These are phyloP conservation scores for Dysdera silvatica DNA, from an alignment of 1,140 invertebrate genomes.

Conservation along the genomic window DNA sequence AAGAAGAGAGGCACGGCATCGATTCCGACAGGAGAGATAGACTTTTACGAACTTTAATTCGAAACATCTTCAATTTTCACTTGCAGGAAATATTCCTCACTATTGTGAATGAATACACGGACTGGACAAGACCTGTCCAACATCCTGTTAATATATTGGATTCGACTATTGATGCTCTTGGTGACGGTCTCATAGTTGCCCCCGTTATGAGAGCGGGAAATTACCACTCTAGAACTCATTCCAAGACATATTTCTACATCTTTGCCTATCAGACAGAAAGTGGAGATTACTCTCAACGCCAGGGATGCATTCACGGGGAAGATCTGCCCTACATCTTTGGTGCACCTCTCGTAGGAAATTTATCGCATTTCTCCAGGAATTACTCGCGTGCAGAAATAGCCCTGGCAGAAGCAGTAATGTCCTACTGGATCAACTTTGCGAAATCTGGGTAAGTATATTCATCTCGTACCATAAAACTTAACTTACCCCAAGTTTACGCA, in stretches of 20 bases:
- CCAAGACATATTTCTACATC: constrained; percentile 75
- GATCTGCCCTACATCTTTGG: constrained; percentile 86
- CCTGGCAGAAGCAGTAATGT: constrained; percentile 73
- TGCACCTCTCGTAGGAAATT: constrained; percentile 64
- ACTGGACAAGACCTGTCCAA: constrained; percentile 75
- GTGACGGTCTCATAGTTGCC: constrained; percentile 59
- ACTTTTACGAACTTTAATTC: constrained; percentile 81
- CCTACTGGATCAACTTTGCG: constrained; percentile 80
- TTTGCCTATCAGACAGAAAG: constrained; percentile 91
- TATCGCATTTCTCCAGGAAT: constrained; percentile 61
- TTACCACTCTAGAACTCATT: constrained; percentile 67
- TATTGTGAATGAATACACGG: constrained; percentile 84
- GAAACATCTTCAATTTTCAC: constrained; percentile 49
- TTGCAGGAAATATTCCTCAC: constrained; percentile 62
- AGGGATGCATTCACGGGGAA: constrained; percentile 77
- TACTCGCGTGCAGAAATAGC: constrained; percentile 66
- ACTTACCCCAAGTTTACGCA: no score
- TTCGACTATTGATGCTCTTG: constrained; percentile 45
- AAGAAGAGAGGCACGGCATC: constrained; percentile 86
- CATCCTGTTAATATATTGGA: constrained; percentile 61
- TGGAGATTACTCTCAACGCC: constrained; percentile 65
- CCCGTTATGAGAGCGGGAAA: constrained; percentile 84
- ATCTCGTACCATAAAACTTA: not conserved
- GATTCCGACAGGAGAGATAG: constrained; percentile 78
- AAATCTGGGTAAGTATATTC: constrained; percentile 58